Evolutionary conservation across 2,888 invertebrate species (phyloP).

Genomic region (Lasioglossum lativentre): DNA sequence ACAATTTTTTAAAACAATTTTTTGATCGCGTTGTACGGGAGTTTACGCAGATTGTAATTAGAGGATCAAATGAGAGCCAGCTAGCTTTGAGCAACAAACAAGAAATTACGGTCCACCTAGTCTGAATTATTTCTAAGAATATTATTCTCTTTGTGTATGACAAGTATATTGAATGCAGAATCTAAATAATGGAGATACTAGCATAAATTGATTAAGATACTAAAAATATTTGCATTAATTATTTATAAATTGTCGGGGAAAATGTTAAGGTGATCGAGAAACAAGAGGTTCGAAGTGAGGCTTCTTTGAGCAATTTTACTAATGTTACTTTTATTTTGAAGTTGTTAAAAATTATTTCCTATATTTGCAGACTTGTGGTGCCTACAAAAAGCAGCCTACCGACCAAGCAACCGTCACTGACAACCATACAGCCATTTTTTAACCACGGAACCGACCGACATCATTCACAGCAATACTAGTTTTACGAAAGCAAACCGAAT

Average conservation of each 20-base stretch:
- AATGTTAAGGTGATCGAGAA: no score
- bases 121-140: background rate
- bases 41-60: no score
- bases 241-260: no score
- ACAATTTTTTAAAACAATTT: no score
- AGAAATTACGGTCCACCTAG: background rate
- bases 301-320: no score
- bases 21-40: no score
- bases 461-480: background rate
- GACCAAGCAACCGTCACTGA: background rate
- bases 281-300: no score
- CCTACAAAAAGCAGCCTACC: background rate
- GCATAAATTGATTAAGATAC: no score
- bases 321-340: background rate
- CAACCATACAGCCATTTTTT: background rate
- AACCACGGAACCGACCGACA: background rate
- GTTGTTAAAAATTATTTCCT: background rate
- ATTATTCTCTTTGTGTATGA: background rate
- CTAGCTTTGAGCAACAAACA: background rate
- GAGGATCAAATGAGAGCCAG: background rate
- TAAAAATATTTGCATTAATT: background rate
- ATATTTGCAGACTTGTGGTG: background rate
- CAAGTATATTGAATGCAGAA: background rate
- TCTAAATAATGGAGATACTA: no score
- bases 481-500: constrained; percentile 29